Evolutionary conservation across 2,888 invertebrate genomes (phyloP).

Genomic region (Erebia palarica): DNA sequence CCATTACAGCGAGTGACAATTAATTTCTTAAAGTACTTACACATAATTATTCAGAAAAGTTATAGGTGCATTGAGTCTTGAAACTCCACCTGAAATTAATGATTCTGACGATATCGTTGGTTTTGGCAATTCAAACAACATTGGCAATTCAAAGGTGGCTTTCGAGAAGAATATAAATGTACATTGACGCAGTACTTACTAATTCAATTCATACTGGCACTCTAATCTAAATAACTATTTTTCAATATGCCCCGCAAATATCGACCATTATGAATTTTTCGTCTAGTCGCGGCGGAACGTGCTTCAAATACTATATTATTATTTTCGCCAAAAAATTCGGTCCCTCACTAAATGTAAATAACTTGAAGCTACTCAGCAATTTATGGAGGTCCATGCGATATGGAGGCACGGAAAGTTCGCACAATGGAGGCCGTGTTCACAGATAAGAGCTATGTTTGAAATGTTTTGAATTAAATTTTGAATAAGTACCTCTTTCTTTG

Average conservation of each 20-base stretch:
- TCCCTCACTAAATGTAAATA: conserved; percentile 58
- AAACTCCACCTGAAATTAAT: too few species aligned
- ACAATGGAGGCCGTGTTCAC: conserved; percentile 12
- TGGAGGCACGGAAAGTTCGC: not conserved
- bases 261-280: conserved; percentile 70
- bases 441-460: conserved; percentile 17
- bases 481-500: not conserved
- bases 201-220: conserved; percentile 20
- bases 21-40: too few species aligned
- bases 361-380: conserved; percentile 43
- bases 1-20: too few species aligned
- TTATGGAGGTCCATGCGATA: conserved; percentile 26
- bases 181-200: not conserved
- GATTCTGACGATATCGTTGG: not conserved
- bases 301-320: conserved; percentile 59
- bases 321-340: conserved; percentile 43
- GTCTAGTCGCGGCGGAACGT: conserved; percentile 59
- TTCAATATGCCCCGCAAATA: conserved; percentile 71
- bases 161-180: too few species aligned
- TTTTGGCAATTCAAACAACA: too few species aligned
- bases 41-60: too few species aligned
- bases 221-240: conserved; percentile 64
- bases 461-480: conserved; percentile 8
- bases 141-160: not conserved
- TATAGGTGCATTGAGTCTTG: too few species aligned